Conservation (phyloP, 30 jellyfish, hydroid and myxozoan genomes). For the Turritopsis dohrnii region DNA sequence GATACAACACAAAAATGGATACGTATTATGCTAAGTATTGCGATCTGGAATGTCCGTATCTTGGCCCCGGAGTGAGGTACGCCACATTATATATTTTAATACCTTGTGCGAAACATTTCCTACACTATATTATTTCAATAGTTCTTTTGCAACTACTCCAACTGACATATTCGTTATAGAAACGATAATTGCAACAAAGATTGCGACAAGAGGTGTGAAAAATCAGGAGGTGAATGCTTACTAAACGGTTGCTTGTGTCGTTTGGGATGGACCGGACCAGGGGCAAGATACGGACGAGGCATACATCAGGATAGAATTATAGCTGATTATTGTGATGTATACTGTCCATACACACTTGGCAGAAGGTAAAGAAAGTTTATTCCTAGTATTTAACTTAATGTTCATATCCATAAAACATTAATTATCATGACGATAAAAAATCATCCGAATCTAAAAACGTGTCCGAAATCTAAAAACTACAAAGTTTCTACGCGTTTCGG, state of each 20-base stretch:
- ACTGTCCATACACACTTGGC: neutral
- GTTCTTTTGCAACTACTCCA: neutral
- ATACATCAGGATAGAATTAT: neutral
- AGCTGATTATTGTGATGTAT: conserved; percentile 12
- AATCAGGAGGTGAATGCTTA: conserved; percentile 13
- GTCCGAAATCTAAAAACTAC: too few species aligned
- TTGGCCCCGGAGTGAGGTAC: neutral
- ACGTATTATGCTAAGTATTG: neutral
- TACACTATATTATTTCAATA: neutral
- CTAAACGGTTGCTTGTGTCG: conserved; percentile 24
- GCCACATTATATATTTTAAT: neutral
- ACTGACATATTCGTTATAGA: conserved; percentile 7
- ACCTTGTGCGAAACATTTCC: neutral
- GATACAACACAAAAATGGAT: neutral
- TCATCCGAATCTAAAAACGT: too few species aligned
- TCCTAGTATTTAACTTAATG: too few species aligned
- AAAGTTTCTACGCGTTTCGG: too few species aligned
- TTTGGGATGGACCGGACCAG: conserved; percentile 34
- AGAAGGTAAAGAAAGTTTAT: too few species aligned
- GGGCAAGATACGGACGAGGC: conserved; percentile 3
- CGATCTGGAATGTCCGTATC: conserved; percentile 4
- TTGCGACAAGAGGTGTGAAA: conserved; percentile 14
- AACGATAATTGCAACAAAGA: neutral
- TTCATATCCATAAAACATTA: too few species aligned
- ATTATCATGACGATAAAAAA: too few species aligned